Evolutionary conservation across 2,888 invertebrate genomes (phyloP).

Genomic region (Thalpophila matura): DNA sequence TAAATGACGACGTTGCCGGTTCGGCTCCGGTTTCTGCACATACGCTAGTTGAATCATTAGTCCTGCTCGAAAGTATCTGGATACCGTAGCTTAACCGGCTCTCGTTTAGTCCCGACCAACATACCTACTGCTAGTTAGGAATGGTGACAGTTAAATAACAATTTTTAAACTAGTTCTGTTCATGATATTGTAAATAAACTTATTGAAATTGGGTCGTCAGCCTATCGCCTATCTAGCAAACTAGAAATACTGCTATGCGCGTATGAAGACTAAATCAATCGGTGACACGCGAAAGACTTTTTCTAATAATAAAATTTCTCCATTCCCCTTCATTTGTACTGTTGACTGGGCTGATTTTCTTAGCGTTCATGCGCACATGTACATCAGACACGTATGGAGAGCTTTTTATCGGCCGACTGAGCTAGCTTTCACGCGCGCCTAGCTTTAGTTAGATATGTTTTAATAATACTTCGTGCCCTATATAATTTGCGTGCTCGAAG

Average conservation of each 20-base stretch:
- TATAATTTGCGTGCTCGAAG: constrained; percentile 29
- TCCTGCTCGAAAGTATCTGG: constrained; percentile 12
- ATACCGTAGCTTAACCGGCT: not conserved
- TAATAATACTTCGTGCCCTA: constrained; percentile 3
- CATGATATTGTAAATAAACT: not conserved
- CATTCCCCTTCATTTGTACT: too few relatives aligned
- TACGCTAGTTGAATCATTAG: constrained; percentile 5
- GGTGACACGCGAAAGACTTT: not conserved
- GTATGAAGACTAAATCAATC: constrained; percentile 50
- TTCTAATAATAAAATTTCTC: too few relatives aligned
- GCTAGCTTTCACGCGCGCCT: constrained; percentile 43
- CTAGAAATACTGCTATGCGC: constrained; percentile 27
- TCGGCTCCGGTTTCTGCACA: constrained; percentile 14
- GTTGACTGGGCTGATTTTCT: constrained; percentile 38
- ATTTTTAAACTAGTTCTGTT: not conserved
- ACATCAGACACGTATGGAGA: constrained; percentile 13
- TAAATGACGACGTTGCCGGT: constrained; percentile 17
- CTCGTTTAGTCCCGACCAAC: constrained; percentile 21
- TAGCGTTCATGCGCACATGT: constrained; percentile 42
- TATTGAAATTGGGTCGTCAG: constrained; percentile 15
- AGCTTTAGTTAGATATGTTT: constrained; percentile 13
- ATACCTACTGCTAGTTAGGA: constrained; percentile 19
- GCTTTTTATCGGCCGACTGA: constrained; percentile 44
- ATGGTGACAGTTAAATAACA: constrained; percentile 7
- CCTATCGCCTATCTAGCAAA: constrained; percentile 34